Evolutionary conservation across 37 sponge, comb jelly and placozoan species (phyloP), one percentile per base, ranked within the genome.

Genomic region (Ianthella basta): DNA sequence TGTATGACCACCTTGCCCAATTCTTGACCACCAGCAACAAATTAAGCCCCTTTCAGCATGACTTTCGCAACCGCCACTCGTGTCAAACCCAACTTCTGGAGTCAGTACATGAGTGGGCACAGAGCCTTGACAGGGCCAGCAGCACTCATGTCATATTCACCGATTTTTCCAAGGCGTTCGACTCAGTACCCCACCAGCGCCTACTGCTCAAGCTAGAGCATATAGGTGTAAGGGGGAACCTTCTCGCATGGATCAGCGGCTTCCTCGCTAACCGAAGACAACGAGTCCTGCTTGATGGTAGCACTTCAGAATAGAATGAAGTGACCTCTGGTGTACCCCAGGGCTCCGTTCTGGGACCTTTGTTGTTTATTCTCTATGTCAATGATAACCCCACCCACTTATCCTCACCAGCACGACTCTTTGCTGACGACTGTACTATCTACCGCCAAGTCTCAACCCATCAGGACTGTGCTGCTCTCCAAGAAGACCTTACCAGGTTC

Each of bases 81-180:
- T 79, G 81, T 30, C 87, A 87, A 55, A 87, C 81, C 16, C 86
- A 85, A 38, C 59, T 77, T 29, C 65, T 85, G 29, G 78, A 75
- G 38, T 37, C 54, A 15, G 86, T 85, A 15, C 79, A 77, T 25
- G 41, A 79, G 19, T 85, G 86, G 86, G 86, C 86, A 32, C 32
- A 68, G 8, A 23, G 39, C 36, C 57, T 87, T 0, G 87, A 81
- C 30, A 56, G 16, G 4, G 27, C 37, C 15, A 35, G 33, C 59
- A 68, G 59, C 19, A 19, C 82, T 20, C 87, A 87, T 20, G 72
- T 80, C 4, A n/a, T 72, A 0, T 87, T 69, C 59, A 50, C 60
- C 0, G 87, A 87, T 38, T 87, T 87, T 37, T 85, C 86, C 32
- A 85, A 85, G 15, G 86, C 86, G 3, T 85, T 77, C 39, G 79